Evolutionary conservation across 2,797 vertebrate species (phyloP).

Genomic region (Gila robusta): DNA sequence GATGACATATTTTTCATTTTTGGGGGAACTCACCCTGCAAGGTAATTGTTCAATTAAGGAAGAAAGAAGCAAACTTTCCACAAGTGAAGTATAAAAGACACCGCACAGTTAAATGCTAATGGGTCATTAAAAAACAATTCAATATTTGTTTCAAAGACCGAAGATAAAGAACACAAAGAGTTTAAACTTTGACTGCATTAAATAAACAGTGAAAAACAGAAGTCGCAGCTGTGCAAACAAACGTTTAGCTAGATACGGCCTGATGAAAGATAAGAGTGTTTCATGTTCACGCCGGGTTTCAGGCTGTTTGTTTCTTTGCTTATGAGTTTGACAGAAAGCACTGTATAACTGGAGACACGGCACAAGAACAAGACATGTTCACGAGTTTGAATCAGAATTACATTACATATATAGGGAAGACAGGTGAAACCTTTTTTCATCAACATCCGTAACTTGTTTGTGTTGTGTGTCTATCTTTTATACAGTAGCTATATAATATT

Average conservation of each 20-base stretch:
- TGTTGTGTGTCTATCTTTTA: neutral
- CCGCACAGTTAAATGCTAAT: neutral
- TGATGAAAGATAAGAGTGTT: constrained; percentile 38
- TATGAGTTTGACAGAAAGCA: constrained; percentile 12
- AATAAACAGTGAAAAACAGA: constrained; percentile 28
- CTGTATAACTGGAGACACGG: neutral
- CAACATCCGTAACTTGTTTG: neutral
- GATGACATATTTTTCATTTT: neutral
- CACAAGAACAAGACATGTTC: neutral
- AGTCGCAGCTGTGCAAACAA: constrained; percentile 46
- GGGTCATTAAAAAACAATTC: constrained; percentile 40
- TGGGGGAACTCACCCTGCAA: neutral
- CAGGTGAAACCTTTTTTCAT: neutral
- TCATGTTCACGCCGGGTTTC: neutral
- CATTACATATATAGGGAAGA: neutral
- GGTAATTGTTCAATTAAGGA: constrained; percentile 12
- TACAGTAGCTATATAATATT: neutral
- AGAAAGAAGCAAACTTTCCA: neutral
- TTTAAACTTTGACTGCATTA: constrained; percentile 21
- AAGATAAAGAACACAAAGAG: constrained; percentile 37
- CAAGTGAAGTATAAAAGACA: constrained; percentile 10
- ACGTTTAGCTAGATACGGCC: constrained; percentile 34
- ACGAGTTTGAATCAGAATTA: neutral
- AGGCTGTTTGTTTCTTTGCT: constrained; percentile 33
- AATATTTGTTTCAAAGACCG: constrained; percentile 36